A percentile compares a stretch with the other conserved stretches of the same genome.
These are phyloP conservation scores for Heliconius ismenius DNA, from an alignment of 2,888 invertebrate species.

Conservation along the genomic window DNA sequence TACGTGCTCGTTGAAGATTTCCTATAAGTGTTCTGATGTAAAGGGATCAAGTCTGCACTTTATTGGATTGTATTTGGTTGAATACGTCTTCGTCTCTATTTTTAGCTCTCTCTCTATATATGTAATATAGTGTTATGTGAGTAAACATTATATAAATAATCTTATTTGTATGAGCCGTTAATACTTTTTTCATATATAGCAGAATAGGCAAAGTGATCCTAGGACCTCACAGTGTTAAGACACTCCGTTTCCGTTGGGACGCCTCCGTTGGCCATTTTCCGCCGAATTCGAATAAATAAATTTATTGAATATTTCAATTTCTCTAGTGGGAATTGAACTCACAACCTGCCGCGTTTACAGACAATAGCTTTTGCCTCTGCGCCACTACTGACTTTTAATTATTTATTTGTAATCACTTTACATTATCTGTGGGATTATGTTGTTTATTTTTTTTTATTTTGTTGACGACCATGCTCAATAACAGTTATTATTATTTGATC, in stretches of 20 bases:
- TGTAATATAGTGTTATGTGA: not conserved
- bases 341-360: too few species aligned
- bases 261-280: too few species aligned
- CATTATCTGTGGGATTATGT: slow-evolving; percentile 6
- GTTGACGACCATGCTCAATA: not conserved
- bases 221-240: too few species aligned
- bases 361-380: too few species aligned
- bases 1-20: slow-evolving; percentile 27
- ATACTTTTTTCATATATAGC: not conserved
- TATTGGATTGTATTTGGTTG: slow-evolving; percentile 38
- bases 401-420: not conserved
- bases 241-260: too few species aligned
- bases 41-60: slow-evolving; percentile 30
- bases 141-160: not conserved
- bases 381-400: too few species aligned
- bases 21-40: slow-evolving; percentile 38
- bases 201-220: too few species aligned
- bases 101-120: slow-evolving; percentile 2
- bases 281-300: too few species aligned
- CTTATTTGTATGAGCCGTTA: not conserved
- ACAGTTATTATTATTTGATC: slow-evolving; percentile 20
- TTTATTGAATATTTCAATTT: too few species aligned
- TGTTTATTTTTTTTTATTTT: not conserved
- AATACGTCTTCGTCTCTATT: slow-evolving; percentile 29
- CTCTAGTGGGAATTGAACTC: too few species aligned